Conservation (phyloP, 2,113 vertebrate genomes). For the Struthio camelus region DNA sequence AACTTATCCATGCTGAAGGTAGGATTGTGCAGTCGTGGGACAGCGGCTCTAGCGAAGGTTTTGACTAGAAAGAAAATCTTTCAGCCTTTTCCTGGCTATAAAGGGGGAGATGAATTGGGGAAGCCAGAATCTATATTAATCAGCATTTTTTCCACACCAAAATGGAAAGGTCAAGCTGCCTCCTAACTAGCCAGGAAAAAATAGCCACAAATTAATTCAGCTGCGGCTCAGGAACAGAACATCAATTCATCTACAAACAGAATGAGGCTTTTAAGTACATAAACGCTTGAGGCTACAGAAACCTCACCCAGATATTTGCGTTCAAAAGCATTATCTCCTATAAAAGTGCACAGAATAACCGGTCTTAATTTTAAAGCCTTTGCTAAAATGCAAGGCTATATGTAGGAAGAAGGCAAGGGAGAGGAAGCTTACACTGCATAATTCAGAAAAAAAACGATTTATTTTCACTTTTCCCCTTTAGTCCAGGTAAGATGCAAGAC, state of each 20-base stretch:
- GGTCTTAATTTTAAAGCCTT: background rate
- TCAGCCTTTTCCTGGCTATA: background rate
- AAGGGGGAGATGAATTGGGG: background rate
- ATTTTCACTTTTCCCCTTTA: background rate
- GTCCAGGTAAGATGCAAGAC: background rate
- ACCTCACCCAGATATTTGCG: slow-evolving; percentile 49
- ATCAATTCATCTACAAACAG: slow-evolving; percentile 57
- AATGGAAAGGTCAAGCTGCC: slow-evolving; percentile 32
- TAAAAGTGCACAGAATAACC: background rate
- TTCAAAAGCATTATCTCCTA: slow-evolving; percentile 26
- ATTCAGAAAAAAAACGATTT: background rate
- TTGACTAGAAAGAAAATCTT: background rate
- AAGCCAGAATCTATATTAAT: slow-evolving; percentile 23
- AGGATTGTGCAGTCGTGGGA: background rate
- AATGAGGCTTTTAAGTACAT: slow-evolving; percentile 51
- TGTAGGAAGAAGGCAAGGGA: background rate
- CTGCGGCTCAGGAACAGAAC: slow-evolving; percentile 46
- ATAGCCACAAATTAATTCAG: slow-evolving; percentile 61
- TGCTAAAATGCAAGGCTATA: background rate
- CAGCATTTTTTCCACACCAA: slow-evolving; percentile 34
- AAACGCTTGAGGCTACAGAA: slow-evolving; percentile 47
- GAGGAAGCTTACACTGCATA: background rate
- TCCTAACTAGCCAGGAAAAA: slow-evolving; percentile 47
- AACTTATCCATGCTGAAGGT: background rate
- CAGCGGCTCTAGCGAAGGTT: background rate